These are phyloP conservation scores for Pelobates fuscus DNA, from an alignment of 2,113 vertebrate genomes.

Conservation along the genomic window DNA sequence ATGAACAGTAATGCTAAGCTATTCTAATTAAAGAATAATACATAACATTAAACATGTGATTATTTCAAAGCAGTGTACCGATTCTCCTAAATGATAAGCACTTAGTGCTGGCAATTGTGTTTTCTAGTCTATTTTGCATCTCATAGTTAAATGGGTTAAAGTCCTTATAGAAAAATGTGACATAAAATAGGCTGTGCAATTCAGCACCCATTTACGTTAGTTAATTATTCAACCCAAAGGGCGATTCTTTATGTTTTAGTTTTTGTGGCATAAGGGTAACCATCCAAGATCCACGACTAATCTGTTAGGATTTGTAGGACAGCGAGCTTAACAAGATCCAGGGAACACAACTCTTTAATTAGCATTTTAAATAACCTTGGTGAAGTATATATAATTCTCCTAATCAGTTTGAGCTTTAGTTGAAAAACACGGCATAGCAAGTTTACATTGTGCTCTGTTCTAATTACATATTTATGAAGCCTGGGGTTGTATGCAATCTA, in stretches of 20 bases:
- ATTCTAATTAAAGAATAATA: no score
- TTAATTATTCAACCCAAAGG: background rate
- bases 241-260: no score
- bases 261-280: background rate
- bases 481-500: no score
- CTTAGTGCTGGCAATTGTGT: no score
- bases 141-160: background rate
- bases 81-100: no score
- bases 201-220: background rate
- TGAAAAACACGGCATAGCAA: background rate
- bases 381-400: background rate
- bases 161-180: background rate
- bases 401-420: conserved; percentile 2
- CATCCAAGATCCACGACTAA: background rate
- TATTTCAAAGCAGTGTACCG: no score
- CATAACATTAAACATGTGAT: no score
- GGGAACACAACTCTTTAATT: conserved; percentile 6
- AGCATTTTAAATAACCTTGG: background rate
- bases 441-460: no score
- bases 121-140: no score
- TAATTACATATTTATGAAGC: no score
- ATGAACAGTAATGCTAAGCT: no score
- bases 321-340: background rate
- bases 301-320: conserved; percentile 12
- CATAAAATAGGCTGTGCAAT: no score